Evolutionary conservation across 1,140 invertebrate species (phyloP), one percentile per base, ranked within the genome.

Genomic region (Drosophila busckii): DNA sequence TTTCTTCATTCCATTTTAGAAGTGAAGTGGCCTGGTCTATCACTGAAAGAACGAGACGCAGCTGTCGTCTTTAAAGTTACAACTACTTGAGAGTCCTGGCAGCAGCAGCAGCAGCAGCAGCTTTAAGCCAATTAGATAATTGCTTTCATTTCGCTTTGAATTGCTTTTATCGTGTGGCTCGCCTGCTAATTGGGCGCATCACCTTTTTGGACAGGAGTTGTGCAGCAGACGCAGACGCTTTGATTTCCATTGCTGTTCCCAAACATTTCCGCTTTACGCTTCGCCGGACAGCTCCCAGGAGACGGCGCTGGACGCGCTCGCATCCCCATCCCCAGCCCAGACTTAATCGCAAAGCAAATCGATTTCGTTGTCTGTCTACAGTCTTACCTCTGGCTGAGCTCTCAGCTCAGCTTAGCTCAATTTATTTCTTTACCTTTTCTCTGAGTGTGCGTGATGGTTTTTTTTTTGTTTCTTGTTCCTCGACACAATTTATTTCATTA

Each of bases 341-440:
- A 78, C 82, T 85, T 85, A 85, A 85, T 85, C 82, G 82, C 49
- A 68, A 85, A 85, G 85, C 70, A 85, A 85, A 85, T 85, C 82
- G 82, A 85, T 85, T 85, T 62, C 58, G 66, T 69, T 66, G 63
- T 71, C 73, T 48, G 59, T 66, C 69, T 70, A n/a, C n/a, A n/a
- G 49, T 23, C 29, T 22, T 26, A 17, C 10, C 6, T 34, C 15
- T 4, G 7, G 17, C 4, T 12, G 15, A 2, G 9, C 37, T 42
- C 37, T 5, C 26, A 16, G 10, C 15, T 15, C 16, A 3, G 7
- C 22, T 12, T 2, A 25, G 2, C 9, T 49, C 25, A 9, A 17
- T 16, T 31, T 8, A 4, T n/a, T 12, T 25, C 9, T 10, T 19
- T 10, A 37, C 49, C 62, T 22, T 8, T 40, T 58, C 15, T 25